These are phyloP conservation scores for Halocaridina rubra DNA, from an alignment of 2,888 invertebrate genomes.

Conservation along the genomic window DNA sequence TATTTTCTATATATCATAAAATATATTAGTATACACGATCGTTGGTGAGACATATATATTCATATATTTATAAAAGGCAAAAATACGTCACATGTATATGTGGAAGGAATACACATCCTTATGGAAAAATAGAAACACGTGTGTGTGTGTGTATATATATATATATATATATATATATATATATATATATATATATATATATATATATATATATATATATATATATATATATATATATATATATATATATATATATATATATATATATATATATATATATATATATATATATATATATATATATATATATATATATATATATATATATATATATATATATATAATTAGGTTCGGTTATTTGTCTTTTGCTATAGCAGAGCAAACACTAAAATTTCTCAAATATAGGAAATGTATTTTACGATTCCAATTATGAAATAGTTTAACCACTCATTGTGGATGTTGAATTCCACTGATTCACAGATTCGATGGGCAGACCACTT, in stretches of 20 bases:
- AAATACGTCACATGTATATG: too few relatives aligned
- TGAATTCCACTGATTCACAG: slow-evolving; percentile 31
- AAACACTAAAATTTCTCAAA: neutral
- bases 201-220: slow-evolving; percentile 1
- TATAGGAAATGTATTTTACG: neutral
- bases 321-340: slow-evolving; percentile 26
- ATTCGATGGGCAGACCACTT: slow-evolving; percentile 42
- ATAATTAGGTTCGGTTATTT: neutral
- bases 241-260: slow-evolving; percentile 25
- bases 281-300: slow-evolving; percentile 2
- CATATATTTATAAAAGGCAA: too few relatives aligned
- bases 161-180: neutral
- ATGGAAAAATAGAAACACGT: too few relatives aligned
- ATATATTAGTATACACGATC: too few relatives aligned
- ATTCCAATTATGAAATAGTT: too few relatives aligned
- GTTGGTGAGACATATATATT: too few relatives aligned
- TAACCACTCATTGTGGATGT: neutral
- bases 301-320: slow-evolving; percentile 31
- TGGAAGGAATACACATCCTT: too few relatives aligned
- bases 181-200: too few relatives aligned
- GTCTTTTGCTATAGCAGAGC: neutral
- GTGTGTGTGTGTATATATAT: neutral
- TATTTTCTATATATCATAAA: too few relatives aligned
- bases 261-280: slow-evolving; percentile 16
- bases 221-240: slow-evolving; percentile 27